Base-by-base conservation (phyloP, 2,797 vertebrate genomes). In the Aldrovandia affinis region DNA sequence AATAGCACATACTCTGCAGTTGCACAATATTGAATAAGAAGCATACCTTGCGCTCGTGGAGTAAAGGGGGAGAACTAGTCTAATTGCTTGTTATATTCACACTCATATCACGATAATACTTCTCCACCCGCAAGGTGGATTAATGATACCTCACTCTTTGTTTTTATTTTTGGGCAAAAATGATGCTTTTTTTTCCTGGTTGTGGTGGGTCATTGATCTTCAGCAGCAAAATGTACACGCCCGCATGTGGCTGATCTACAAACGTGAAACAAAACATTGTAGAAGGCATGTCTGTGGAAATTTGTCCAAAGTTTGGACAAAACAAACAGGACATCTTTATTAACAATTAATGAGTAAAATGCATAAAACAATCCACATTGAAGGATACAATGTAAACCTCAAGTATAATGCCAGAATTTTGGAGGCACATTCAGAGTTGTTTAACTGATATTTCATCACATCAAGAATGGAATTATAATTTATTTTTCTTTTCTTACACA, bases 41-140 rank as follows among this genome's bases (percentile, higher is more conserved):
- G 86, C 87, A 87, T 57, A 85, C 59, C 36, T 57, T 42, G 28
- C 83, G 85, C 63, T 73, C 80, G 61, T 59, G 70, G 85, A 75
- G 61, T 77, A 55, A 79, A 84, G 80, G 85, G 50, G 79, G 15
- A 36, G 79, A 73, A 65, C 36, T 44, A 30, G 3, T 78, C 78
- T 85, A 80, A 85, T 91, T 86, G 83, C 68, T 68, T 50, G 42
- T 84, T 80, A 84, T 86, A 85, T 86, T 80, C 83, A 47, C 50
- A 65, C 77, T 84, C 73, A 33, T 39, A n/a, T 81, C 5, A 42
- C 59, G 25, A 78, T 68, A 47, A 63, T 70, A 47, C 70, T 12
- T 84, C 78, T 70, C 28, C n/a, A 28, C 63, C 59, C 33, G 77
- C 59, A 36, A 10, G 42, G 57, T 63, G 77, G 77, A 84, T 80